A percentile compares a stretch with the other conserved stretches of the same genome.
phyloP scores from a whole-genome alignment of 2,888 invertebrate genomes.

The Galerucella calmariensis region DNA sequence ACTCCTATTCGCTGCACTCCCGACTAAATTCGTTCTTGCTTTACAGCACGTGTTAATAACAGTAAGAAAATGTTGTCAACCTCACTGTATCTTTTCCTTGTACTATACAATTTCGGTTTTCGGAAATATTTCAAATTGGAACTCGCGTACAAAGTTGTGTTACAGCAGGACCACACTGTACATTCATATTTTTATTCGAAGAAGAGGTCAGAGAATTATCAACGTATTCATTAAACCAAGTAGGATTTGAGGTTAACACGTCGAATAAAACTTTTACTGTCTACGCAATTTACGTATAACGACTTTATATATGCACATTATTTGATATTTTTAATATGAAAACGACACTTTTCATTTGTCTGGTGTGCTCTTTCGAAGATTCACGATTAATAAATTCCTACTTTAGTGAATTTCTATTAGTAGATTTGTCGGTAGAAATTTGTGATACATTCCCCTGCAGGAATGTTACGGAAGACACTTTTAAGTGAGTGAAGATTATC shows the following conservation, averaged over 20 bases:
- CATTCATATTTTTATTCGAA: not conserved
- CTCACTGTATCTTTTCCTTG: no score
- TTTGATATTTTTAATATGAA: slow-evolving; percentile 4
- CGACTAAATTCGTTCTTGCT: no score
- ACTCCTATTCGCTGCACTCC: no score
- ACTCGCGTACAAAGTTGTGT: no score
- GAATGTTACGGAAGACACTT: not conserved
- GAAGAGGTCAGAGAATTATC: slow-evolving; percentile 24
- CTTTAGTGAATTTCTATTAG: not conserved
- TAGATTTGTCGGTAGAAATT: slow-evolving; percentile 4
- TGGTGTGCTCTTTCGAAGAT: not conserved
- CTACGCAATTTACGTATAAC: not conserved
- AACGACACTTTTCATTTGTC: slow-evolving; percentile 3
- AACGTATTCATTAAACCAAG: slow-evolving; percentile 34
- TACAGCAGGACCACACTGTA: no score
- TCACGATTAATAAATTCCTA: slow-evolving; percentile 7
- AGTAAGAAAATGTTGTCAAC: no score
- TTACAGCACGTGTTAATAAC: no score
- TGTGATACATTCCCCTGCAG: not conserved
- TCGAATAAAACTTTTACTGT: slow-evolving; percentile 14
- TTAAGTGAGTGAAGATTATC: not conserved
- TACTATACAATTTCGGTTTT: no score
- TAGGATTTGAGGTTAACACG: slow-evolving; percentile 43
- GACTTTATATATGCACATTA: not conserved
- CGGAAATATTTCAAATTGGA: no score